Evolutionary conservation across 2,113 vertebrate species (phyloP), one percentile per base, ranked within the genome.

Genomic region (Upupa epops): DNA sequence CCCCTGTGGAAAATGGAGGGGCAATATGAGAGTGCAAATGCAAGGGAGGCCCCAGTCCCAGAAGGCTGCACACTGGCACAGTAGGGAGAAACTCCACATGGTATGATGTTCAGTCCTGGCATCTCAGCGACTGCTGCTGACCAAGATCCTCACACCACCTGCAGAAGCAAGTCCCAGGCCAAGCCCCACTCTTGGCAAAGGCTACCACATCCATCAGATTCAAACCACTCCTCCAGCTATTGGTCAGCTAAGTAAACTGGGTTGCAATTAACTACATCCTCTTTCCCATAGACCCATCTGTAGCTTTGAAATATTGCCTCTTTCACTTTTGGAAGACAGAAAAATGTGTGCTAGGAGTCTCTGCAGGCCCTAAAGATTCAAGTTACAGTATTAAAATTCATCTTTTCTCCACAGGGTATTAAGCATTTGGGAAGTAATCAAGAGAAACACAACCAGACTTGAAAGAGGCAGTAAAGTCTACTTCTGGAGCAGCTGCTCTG

Each of bases 1-100:
- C 7, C 22, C 54, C n/a, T 48, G 20, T 34, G 60, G 66, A 78
- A 66, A 64, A 59, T 2, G 8, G 11, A 46, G 6, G 11, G 36
- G 65, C 26, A 22, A 4, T 11, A 31, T 18, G 37, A 46, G 52
- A 28, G 16, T 29, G 42, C 28, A 37, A 6, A 28, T 22, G 24
- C n/a, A n/a, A 25, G 19, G 31, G 6, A 74, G 9, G 31, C 15
- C n/a, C 69, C 37, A 20, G 55, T n/a, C 34, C 40, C 77, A 55
- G 36, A 19, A 75, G 16, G 19, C 19, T 68, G 31, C 15, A 21
- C 17, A 5, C 3, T 1, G 2, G 18, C 16, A 13, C 1, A 3
- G 11, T 46, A 54, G 54, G 68, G 17, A 60, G n/a, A 60, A 48
- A 46, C 9, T 17, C 58, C 3, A 1, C 16, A 12, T 4, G 25